Percentiles rank a stretch among this genome's conserved stretches.
These are phyloP conservation scores for Boleophthalmus pectinirostris DNA, from an alignment of 2,113 vertebrate genomes.

Conservation along the genomic window DNA sequence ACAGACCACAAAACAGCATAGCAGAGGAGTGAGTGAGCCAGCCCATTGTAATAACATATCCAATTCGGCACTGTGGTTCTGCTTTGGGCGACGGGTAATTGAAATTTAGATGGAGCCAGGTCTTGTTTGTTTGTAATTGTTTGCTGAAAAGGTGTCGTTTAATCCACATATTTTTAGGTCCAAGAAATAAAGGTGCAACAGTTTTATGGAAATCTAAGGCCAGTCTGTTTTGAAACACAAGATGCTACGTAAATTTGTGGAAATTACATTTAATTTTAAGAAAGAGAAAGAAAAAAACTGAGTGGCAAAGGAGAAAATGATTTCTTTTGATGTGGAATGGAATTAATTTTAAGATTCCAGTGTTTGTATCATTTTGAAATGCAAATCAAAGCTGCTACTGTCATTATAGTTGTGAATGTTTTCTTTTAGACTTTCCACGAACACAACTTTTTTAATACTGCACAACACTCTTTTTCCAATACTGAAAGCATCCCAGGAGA, in stretches of 20 bases:
- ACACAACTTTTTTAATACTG: not conserved
- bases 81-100: conserved; percentile 46
- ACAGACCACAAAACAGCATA: conserved; percentile 25
- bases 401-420: not conserved
- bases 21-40: conserved; percentile 19
- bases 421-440: not conserved
- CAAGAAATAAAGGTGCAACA: conserved; percentile 15
- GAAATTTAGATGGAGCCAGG: conserved; percentile 37
- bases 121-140: conserved; percentile 38
- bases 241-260: not conserved
- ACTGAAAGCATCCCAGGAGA: not conserved
- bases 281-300: not conserved
- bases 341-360: not conserved
- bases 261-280: not conserved
- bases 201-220: conserved; percentile 5
- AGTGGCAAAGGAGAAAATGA: no score
- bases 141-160: conserved; percentile 35
- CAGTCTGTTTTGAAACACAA: conserved; percentile 3
- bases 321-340: not conserved
- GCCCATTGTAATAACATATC: conserved; percentile 45
- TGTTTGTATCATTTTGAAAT: not conserved
- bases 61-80: conserved; percentile 12
- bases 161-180: conserved; percentile 23
- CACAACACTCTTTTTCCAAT: not conserved
- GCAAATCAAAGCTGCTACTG: not conserved